Base-by-base conservation (phyloP, 2,113 vertebrate species). In the Pao palembangensis region DNA sequence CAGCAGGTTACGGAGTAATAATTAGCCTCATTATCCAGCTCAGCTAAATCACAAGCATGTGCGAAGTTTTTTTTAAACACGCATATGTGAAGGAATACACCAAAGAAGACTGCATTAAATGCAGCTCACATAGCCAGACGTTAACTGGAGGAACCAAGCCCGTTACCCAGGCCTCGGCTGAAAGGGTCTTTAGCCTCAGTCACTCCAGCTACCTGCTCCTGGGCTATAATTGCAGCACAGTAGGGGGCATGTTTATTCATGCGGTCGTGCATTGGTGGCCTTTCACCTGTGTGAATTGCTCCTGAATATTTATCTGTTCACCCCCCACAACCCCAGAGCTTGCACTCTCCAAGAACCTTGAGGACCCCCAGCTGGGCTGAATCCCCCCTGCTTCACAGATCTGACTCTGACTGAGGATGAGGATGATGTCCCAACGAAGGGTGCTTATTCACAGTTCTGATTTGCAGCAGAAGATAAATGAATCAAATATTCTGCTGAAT, bases 301-400 rank as follows among this genome's bases (percentile, higher is more conserved):
- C 81, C 61, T 85, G 82, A 90, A 85, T 89, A 88, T 89, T 83
- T 89, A 89, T 86, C 77, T 80, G 31, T 46, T 85, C 84, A 86
- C 76, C 62, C 67, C 71, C 76, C 3, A 7, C 34, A 12, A 38
- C 0, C 63, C 0, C 63, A 60, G 74, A 71, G 65, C 52, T 69
- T 75, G 28, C 54, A 28, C 72, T 71, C 49, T 63, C 55, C 61
- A 69, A 70, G 31, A 73, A 55, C 38, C 57, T 64, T 47, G 0
- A 21, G 21, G 19, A 63, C 59, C 66, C 63, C 60, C 55, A 46
- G 38, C 62, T 16, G 14, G 38, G 57, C 47, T 58, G n/a, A 76
- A 67, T 73, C 31, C 55, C 1, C 44, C 53, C 23, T n/a, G 16
- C 31, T 2, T 11, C 13, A 44, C 31, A 56, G 51, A 20, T 31